These are phyloP conservation scores for Philopedon plagiatum DNA, from an alignment of 2,888 invertebrate genomes.

Conservation along the genomic window DNA sequence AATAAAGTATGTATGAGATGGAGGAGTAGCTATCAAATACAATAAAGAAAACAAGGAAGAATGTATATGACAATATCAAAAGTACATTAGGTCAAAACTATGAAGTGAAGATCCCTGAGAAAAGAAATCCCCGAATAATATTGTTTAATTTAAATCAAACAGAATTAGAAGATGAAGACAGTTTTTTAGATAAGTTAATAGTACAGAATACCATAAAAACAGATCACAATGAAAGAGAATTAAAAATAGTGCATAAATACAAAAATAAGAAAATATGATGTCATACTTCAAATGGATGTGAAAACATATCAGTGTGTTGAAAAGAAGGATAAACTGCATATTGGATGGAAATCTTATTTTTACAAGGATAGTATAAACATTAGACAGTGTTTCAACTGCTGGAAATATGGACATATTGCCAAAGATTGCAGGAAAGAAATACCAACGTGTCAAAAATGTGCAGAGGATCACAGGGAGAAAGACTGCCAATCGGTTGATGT, in stretches of 20 bases:
- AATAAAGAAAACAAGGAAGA: too few relatives aligned
- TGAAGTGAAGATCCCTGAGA: slow-evolving; percentile 17
- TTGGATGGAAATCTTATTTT: too few relatives aligned
- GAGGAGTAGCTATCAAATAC: too few relatives aligned
- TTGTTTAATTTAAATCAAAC: slow-evolving; percentile 1
- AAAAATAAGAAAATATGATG: neutral
- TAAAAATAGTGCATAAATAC: neutral
- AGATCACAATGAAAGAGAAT: neutral
- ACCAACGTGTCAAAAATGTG: too few relatives aligned
- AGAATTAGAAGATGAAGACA: slow-evolving; percentile 21
- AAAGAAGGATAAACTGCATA: neutral
- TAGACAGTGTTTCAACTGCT: slow-evolving; percentile 7
- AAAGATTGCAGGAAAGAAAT: neutral
- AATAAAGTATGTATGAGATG: too few relatives aligned
- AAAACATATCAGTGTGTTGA: neutral
- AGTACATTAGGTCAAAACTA: too few relatives aligned
- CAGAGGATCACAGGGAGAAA: too few relatives aligned
- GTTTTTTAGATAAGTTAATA: slow-evolving; percentile 4
- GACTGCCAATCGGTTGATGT: too few relatives aligned
- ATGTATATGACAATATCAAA: too few relatives aligned
- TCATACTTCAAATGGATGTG: slow-evolving; percentile 6
- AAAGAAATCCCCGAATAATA: slow-evolving; percentile 19
- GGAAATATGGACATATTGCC: slow-evolving; percentile 4
- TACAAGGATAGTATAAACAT: slow-evolving; percentile 10
- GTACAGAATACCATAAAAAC: slow-evolving; percentile 20